Base-by-base conservation (phyloP, 2,113 vertebrate species). In the Reinhardtius hippoglossoides region DNA sequence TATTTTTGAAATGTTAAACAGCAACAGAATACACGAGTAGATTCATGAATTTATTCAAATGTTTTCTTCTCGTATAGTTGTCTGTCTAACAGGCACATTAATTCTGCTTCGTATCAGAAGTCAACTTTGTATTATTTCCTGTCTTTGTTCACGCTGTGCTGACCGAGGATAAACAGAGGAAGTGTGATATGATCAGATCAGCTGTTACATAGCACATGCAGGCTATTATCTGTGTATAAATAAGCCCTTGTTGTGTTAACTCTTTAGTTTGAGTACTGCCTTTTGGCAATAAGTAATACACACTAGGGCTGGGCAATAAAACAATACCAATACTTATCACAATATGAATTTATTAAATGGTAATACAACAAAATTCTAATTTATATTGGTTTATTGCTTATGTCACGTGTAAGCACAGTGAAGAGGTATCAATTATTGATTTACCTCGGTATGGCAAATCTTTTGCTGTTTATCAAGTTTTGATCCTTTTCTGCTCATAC, bases 121-220 rank as follows among this genome's bases (percentile, higher is more conserved):
- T 35, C 15, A 65, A 20, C 31, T 67, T 35, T 52, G 31, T 54
- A 9, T 72, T 71, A 56, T 71, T 37, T 48, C 20, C 4, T 31
- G 7, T 50, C 12, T 67, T 20, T 58, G 15, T 40, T 48, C 20
- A 56, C 12, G 2, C 2, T 31, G 3, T 48, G 31, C 20, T 50
- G 46, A 68, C 48, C 57, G 58, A 64, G 80, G 62, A 85, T 73
- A 31, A 75, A 13, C 5, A 21, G 57, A 66, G 9, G 3, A 27
- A 59, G 71, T 37, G 7, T 65, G 66, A 69, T 79, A 61, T 77
- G 79, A 89, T 64, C 48, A 69, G 69, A 77, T 78, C 64, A 79
- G 48, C 46, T 61, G 55, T 57, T 67, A 46, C 46, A 21, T n/a
- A 72, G 35, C 65, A 73, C 80, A 27, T 71, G 24, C 72, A 58